Conservation (phyloP, 2,888 invertebrate genomes). For the Trachelus iudaicus region DNA sequence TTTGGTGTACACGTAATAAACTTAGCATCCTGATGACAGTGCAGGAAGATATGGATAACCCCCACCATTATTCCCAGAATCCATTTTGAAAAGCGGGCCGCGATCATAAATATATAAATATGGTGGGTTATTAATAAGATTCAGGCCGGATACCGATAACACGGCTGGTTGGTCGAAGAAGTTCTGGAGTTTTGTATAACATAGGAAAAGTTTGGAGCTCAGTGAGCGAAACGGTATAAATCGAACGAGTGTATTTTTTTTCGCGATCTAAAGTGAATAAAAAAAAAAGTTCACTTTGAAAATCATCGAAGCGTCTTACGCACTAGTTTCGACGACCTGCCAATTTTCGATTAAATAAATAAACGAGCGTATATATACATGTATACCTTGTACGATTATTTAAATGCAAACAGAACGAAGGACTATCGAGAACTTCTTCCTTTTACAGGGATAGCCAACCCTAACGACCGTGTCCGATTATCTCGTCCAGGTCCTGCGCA, state of each 20-base stretch:
- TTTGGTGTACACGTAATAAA: not conserved
- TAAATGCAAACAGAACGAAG: not conserved
- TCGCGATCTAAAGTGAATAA: not conserved
- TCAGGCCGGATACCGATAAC: conserved; percentile 1
- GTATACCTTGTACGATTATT: not conserved
- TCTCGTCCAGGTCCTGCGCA: not conserved
- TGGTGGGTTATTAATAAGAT: conserved; percentile 4
- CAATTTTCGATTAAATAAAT: not conserved
- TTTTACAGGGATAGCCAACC: not conserved
- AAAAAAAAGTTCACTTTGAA: not conserved
- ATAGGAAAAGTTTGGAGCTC: not conserved
- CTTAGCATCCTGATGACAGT: not conserved
- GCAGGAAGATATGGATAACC: not conserved
- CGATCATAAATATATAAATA: conserved; percentile 1
- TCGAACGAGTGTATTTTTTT: not conserved
- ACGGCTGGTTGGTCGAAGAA: not conserved
- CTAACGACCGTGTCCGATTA: not conserved
- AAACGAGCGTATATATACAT: not conserved
- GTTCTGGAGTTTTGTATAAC: not conserved
- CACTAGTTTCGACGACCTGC: not conserved
- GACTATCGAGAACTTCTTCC: not conserved
- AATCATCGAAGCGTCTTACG: not conserved
- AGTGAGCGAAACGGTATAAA: not conserved
- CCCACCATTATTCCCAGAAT: conserved; percentile 25
- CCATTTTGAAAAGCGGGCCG: conserved; percentile 16